A percentile compares a stretch with the other conserved stretches of the same genome.
phyloP scores from a whole-genome alignment of 2,888 invertebrate species.

The Oxyscelio sp. region DNA sequence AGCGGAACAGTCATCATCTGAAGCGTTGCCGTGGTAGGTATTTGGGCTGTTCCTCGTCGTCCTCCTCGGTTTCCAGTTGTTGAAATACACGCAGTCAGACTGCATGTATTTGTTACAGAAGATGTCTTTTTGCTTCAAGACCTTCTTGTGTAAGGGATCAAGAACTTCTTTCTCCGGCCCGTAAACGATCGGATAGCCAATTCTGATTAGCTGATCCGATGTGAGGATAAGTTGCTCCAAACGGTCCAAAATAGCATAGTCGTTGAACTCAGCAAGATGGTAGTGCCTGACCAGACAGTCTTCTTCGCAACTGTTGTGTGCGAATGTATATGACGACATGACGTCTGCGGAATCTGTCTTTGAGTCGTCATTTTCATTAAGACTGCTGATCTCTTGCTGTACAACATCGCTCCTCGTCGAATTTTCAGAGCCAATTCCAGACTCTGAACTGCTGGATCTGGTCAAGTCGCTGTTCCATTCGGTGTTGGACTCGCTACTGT shows the following conservation, averaged over 20 bases:
- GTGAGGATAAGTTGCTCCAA: conserved; percentile 9
- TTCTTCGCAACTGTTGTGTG: no score
- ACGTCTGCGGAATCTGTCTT: no score
- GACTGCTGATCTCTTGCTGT: no score
- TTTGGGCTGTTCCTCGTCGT: background rate
- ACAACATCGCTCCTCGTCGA: no score
- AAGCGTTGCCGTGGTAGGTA: conserved; percentile 80
- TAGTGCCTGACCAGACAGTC: conserved; percentile 8
- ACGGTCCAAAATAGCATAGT: background rate
- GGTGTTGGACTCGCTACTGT: no score
- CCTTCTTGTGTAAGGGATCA: conserved; percentile 13
- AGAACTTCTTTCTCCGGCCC: conserved; percentile 23
- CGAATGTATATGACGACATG: no score
- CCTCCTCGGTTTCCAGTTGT: conserved; percentile 39
- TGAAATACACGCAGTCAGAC: conserved; percentile 34
- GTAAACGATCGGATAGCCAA: conserved; percentile 47
- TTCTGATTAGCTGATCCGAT: conserved; percentile 42
- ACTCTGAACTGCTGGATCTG: no score
- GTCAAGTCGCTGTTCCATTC: no score
- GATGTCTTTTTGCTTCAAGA: conserved; percentile 25
- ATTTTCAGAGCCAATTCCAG: no score
- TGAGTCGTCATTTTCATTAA: no score
- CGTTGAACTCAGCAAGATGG: background rate
- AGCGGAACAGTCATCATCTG: conserved; percentile 87
- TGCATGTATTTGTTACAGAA: conserved; percentile 38